These are phyloP conservation scores for Smutsia temminckii DNA, from an alignment of 2,797 vertebrate species.

Conservation along the genomic window DNA sequence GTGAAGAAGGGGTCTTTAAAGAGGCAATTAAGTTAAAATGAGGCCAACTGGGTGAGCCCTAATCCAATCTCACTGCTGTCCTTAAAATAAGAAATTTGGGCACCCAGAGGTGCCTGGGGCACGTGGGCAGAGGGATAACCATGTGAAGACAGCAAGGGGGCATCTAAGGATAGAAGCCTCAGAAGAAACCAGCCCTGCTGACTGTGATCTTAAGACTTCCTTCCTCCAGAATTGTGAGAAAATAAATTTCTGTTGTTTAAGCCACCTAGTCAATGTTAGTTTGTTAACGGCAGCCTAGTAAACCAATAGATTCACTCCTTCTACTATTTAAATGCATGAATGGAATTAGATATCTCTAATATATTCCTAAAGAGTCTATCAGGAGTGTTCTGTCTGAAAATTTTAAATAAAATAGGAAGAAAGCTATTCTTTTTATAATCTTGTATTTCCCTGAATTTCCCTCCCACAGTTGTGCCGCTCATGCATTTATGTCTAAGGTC, in stretches of 20 bases:
- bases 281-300: neutral
- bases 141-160: neutral
- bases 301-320: neutral
- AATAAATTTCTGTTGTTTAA: neutral
- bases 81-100: neutral
- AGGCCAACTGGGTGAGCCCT: neutral
- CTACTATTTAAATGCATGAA: neutral
- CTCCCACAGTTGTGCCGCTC: neutral
- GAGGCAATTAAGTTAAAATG: neutral
- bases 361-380: conserved; percentile 4
- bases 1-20: neutral
- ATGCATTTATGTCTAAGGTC: neutral
- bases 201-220: neutral
- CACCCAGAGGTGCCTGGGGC: neutral
- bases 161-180: neutral
- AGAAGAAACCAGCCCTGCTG: neutral
- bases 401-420: neutral
- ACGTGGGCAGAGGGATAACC: neutral
- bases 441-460: neutral
- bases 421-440: neutral
- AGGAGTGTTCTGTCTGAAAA: conserved; percentile 10
- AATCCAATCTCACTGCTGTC: neutral
- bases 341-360: neutral
- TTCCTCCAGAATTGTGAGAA: neutral
- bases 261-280: neutral